These are phyloP conservation scores for Salmo trutta DNA, from an alignment of 2,797 vertebrate species.

Conservation along the genomic window DNA sequence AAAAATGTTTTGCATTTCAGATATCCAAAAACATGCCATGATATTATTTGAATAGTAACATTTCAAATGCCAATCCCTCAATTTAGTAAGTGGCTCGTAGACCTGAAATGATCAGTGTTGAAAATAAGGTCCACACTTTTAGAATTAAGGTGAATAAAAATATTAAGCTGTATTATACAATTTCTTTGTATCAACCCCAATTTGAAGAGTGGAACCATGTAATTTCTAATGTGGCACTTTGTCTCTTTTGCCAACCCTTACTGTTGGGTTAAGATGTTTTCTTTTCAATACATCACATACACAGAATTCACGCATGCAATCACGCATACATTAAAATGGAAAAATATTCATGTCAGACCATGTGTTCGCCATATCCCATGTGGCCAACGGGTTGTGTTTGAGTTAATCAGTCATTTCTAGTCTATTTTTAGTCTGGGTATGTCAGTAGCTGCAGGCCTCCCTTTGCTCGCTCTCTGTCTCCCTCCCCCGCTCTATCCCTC, in stretches of 20 bases:
- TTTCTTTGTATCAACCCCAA: background rate
- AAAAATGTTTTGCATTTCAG: too few relatives aligned
- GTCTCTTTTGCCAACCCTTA: background rate
- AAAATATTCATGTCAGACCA: slow-evolving; percentile 26
- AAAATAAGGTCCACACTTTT: too few relatives aligned
- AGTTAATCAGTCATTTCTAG: slow-evolving; percentile 52
- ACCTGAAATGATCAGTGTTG: background rate
- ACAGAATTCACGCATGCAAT: too few relatives aligned
- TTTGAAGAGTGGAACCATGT: background rate
- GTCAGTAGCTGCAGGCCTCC: slow-evolving; percentile 47
- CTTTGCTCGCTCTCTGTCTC: slow-evolving; percentile 6
- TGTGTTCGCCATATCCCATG: slow-evolving; percentile 31
- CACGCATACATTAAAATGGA: background rate
- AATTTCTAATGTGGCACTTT: background rate
- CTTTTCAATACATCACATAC: background rate
- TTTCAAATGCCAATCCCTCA: too few relatives aligned
- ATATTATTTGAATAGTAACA: too few relatives aligned
- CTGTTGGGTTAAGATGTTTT: background rate
- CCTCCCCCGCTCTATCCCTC: slow-evolving; percentile 3
- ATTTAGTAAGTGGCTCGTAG: background rate
- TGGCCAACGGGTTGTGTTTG: slow-evolving; percentile 40
- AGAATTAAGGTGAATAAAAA: too few relatives aligned
- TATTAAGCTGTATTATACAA: too few relatives aligned
- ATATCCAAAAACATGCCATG: too few relatives aligned
- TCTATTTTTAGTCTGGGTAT: slow-evolving; percentile 49